A percentile compares a stretch with the other conserved stretches of the same genome.
These are phyloP conservation scores for Frankliniella intonsa DNA, from an alignment of 2,888 invertebrate species.

Conservation along the genomic window DNA sequence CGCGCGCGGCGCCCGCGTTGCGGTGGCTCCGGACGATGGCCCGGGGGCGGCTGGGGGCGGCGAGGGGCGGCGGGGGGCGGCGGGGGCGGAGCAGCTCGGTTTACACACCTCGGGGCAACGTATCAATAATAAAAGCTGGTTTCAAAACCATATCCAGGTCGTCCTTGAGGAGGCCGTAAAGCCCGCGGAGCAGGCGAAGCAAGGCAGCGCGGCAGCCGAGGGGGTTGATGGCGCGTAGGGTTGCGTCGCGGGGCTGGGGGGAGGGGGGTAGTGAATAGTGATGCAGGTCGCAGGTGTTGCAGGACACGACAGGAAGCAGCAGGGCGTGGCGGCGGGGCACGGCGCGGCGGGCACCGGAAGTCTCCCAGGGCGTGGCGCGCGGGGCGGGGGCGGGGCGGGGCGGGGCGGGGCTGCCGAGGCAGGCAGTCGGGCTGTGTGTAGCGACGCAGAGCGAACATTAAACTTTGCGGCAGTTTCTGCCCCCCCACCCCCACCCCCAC, in stretches of 20 bases:
- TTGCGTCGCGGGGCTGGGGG: background rate
- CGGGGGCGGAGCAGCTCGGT: background rate
- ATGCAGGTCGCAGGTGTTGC: slow-evolving; percentile 5
- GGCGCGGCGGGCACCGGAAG: background rate
- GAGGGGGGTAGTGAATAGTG: background rate
- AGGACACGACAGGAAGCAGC: background rate
- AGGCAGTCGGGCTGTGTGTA: background rate
- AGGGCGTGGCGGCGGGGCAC: background rate
- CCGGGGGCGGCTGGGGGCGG: background rate
- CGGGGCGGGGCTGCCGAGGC: background rate
- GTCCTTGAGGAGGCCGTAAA: slow-evolving; percentile 12
- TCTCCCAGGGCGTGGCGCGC: background rate
- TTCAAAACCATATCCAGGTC: background rate
- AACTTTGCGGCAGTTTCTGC: slow-evolving; percentile 6
- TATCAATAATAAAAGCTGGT: slow-evolving; percentile 2
- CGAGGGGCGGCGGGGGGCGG: background rate
- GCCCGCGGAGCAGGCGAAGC: background rate
- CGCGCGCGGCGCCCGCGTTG: background rate
- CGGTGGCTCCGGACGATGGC: background rate
- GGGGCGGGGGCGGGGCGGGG: background rate
- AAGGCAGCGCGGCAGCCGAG: background rate
- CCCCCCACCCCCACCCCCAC: background rate
- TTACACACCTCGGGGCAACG: slow-evolving; percentile 3
- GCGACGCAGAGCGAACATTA: slow-evolving; percentile 21
- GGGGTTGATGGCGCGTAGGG: background rate